Evolutionary conservation across 1,140 invertebrate genomes (phyloP).

Genomic region (Cydia pomonella): DNA sequence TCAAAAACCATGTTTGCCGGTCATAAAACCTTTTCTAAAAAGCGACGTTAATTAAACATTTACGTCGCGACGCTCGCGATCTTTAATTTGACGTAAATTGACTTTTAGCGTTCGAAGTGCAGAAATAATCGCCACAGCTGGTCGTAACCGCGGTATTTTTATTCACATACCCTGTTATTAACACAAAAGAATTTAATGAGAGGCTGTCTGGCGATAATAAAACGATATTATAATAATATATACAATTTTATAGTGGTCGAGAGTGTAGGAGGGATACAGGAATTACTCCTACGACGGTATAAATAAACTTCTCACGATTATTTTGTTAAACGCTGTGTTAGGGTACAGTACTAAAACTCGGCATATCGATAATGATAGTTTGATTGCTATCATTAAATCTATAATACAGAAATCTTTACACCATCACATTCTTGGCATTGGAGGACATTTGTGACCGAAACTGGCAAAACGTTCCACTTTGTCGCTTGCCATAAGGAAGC

Average conservation of each 20-base stretch:
- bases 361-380: not conserved
- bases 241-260: constrained; percentile 20
- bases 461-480: too few relatives aligned
- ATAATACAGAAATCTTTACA: not conserved
- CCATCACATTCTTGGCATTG: not conserved
- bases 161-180: constrained; percentile 41
- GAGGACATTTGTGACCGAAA: too few relatives aligned
- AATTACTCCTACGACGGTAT: not conserved
- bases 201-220: constrained; percentile 44
- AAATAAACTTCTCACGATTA: not conserved
- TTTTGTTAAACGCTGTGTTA: not conserved
- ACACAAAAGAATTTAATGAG: constrained; percentile 52
- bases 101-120: constrained; percentile 38
- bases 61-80: constrained; percentile 7
- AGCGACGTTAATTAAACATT: constrained; percentile 30
- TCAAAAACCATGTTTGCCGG: constrained; percentile 4
- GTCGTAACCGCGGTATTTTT: constrained; percentile 36
- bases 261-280: not conserved
- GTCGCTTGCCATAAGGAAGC: too few relatives aligned
- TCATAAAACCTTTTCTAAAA: constrained; percentile 3
- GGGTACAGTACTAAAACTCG: not conserved
- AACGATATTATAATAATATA: constrained; percentile 51
- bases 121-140: constrained; percentile 38
- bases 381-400: not conserved
- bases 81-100: constrained; percentile 41